These are phyloP conservation scores for Litocranius walleri DNA, from an alignment of 2,113 vertebrate genomes.

Conservation along the genomic window DNA sequence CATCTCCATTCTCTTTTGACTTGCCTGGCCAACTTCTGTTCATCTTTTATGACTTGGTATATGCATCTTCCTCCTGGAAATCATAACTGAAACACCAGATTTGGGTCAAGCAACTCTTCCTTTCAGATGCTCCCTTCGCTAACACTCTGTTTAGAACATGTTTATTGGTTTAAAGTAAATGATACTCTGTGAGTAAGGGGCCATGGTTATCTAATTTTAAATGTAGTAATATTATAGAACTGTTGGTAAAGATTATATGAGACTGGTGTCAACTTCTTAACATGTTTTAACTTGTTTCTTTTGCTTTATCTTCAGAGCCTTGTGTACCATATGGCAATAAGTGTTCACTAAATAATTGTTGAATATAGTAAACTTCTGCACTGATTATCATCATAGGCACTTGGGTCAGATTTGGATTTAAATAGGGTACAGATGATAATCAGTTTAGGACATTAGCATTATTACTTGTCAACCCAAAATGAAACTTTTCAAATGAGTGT, in stretches of 20 bases:
- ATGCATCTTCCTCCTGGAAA: neutral
- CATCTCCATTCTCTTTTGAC: neutral
- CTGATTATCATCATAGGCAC: neutral
- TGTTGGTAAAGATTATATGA: neutral
- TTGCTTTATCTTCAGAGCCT: neutral
- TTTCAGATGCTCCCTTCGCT: neutral
- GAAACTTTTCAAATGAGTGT: neutral
- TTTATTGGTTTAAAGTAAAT: neutral
- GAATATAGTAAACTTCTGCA: neutral
- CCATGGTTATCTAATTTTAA: neutral
- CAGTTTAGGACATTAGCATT: neutral
- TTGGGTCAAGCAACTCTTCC: neutral
- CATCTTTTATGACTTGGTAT: neutral
- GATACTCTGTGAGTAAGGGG: neutral
- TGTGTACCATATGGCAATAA: neutral
- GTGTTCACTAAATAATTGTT: neutral
- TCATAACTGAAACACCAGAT: neutral
- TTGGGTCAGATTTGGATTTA: constrained; percentile 21
- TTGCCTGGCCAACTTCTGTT: neutral
- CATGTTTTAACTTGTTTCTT: neutral
- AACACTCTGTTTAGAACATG: neutral
- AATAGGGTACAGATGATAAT: neutral
- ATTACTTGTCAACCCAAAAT: neutral
- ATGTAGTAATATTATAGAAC: neutral
- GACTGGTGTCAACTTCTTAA: neutral